Conservation (phyloP, 2,113 vertebrate genomes). For the Channa argus region DNA sequence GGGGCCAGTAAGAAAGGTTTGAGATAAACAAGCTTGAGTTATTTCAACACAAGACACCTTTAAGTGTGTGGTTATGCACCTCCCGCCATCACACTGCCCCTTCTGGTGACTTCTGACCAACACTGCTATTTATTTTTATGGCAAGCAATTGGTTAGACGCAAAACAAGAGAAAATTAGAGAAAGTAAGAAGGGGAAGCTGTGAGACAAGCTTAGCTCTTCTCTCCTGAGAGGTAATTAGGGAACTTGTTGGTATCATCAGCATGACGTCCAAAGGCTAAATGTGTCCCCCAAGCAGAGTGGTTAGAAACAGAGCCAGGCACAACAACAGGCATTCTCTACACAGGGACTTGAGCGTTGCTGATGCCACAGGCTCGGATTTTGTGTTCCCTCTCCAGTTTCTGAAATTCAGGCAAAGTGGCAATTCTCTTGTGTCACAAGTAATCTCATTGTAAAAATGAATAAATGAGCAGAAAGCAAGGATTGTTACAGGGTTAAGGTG, state of each 20-base stretch:
- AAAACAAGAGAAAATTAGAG: conserved; percentile 10
- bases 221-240: conserved; percentile 65
- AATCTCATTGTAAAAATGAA: conserved; percentile 44
- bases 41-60: not conserved
- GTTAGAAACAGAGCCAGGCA: conserved; percentile 41
- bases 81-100: not conserved
- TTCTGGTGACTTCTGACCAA: conserved; percentile 31
- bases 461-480: conserved; percentile 31
- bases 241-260: conserved; percentile 65
- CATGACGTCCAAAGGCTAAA: conserved; percentile 56
- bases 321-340: conserved; percentile 51
- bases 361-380: conserved; percentile 24
- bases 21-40: conserved; percentile 30
- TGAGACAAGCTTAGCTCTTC: conserved; percentile 18
- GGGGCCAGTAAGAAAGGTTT: conserved; percentile 8
- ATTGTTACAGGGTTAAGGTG: not conserved
- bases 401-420: conserved; percentile 60
- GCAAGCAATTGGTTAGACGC: not conserved
- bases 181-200: conserved; percentile 9
- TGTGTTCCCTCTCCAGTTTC: conserved; percentile 62
- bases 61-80: conserved; percentile 6
- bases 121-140: not conserved
- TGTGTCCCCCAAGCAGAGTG: conserved; percentile 28
- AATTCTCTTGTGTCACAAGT: conserved; percentile 58
- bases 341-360: conserved; percentile 38